Conservation (phyloP, 1,140 invertebrate genomes). For the Lepidurus couesii region DNA sequence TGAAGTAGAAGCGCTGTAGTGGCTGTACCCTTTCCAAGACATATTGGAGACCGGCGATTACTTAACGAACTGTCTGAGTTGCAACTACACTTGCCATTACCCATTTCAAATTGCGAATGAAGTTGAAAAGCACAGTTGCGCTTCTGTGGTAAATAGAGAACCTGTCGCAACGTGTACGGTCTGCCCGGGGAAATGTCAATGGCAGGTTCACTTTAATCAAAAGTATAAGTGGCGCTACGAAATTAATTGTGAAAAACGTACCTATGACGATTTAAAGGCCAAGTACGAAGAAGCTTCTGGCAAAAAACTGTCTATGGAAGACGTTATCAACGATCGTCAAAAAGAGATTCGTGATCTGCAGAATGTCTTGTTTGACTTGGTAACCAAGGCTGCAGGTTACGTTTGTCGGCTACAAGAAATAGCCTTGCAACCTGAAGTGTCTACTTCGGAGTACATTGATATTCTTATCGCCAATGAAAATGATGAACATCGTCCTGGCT, state of each 20-base stretch:
- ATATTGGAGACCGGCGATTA: background rate
- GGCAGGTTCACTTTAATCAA: background rate
- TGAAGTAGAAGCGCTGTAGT: background rate
- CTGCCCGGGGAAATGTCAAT: background rate
- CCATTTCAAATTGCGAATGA: background rate
- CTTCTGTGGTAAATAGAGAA: background rate
- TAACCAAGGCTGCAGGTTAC: background rate
- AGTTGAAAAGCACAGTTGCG: background rate
- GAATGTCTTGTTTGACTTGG: background rate
- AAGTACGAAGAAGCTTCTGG: background rate
- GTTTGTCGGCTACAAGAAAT: background rate
- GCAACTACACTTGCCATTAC: background rate
- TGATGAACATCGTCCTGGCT: background rate
- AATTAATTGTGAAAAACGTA: background rate
- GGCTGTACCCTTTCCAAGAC: background rate
- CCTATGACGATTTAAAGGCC: background rate
- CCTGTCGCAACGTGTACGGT: background rate
- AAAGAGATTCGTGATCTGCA: background rate
- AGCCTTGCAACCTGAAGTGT: background rate
- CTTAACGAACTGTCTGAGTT: background rate
- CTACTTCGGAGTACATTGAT: constrained; percentile 1
- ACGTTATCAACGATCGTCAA: background rate
- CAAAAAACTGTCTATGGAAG: background rate
- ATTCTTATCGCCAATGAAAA: background rate
- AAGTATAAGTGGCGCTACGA: background rate